phyloP scores from a whole-genome alignment of 1,140 invertebrate species.

The Zophobas morio region DNA sequence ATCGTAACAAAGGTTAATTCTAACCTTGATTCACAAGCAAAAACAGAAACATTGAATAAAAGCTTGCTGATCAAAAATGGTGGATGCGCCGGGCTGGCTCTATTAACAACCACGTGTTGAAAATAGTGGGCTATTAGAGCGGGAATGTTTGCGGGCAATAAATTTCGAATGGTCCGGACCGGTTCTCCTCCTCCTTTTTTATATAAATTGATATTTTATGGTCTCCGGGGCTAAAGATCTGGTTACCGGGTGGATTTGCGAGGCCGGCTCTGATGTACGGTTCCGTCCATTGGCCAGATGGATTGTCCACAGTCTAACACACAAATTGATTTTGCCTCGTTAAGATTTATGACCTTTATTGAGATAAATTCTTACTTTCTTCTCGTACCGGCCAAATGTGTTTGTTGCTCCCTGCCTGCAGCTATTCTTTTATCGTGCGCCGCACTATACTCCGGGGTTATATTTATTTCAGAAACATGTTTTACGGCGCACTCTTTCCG shows the following conservation, averaged over 20 bases:
- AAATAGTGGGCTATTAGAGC: slow-evolving; percentile 51
- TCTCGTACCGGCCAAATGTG: slow-evolving; percentile 13
- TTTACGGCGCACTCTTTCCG: slow-evolving; percentile 34
- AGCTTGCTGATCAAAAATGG: not conserved
- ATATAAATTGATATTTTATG: slow-evolving; percentile 62
- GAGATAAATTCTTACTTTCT: slow-evolving; percentile 57
- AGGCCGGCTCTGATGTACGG: slow-evolving; percentile 47
- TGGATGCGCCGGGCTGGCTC: slow-evolving; percentile 23
- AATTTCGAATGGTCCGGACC: slow-evolving; percentile 48
- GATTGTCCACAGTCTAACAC: slow-evolving; percentile 51
- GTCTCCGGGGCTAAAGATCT: slow-evolving; percentile 58
- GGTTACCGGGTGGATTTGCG: slow-evolving; percentile 58
- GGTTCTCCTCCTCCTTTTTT: slow-evolving; percentile 42
- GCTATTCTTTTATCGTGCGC: slow-evolving; percentile 52
- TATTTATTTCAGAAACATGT: slow-evolving; percentile 55
- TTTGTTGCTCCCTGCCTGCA: slow-evolving; percentile 23
- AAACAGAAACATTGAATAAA: too few relatives aligned
- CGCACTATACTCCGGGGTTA: slow-evolving; percentile 54
- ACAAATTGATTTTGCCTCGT: slow-evolving; percentile 61
- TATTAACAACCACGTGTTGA: slow-evolving; percentile 36
- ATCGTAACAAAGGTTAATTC: too few relatives aligned
- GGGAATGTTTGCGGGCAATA: slow-evolving; percentile 57
- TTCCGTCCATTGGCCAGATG: slow-evolving; percentile 51
- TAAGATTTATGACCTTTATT: slow-evolving; percentile 60
- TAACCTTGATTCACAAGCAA: too few relatives aligned